Conservation (phyloP, 2,888 invertebrate genomes). For the Mayetiola destructor region DNA sequence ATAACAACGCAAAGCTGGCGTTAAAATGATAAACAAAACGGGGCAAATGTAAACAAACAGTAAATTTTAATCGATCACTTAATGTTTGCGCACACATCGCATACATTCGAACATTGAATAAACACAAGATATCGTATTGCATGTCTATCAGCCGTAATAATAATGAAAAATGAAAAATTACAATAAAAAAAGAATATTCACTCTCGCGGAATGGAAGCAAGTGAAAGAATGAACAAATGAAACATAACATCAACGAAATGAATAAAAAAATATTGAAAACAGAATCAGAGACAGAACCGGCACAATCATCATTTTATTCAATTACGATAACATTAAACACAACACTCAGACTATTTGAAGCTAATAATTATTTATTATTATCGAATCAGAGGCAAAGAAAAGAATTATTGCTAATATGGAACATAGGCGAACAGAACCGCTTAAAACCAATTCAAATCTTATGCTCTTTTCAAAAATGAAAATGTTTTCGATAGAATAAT, state of each 20-base stretch:
- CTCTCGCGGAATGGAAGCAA: not conserved
- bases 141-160: slow-evolving; percentile 13
- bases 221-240: not conserved
- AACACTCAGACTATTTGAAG: slow-evolving; percentile 10
- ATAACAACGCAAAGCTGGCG: not conserved
- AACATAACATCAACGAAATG: too few species aligned
- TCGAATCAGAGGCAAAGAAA: not conserved
- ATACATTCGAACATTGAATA: too few species aligned
- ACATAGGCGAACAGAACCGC: not conserved
- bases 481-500: not conserved
- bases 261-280: too few species aligned
- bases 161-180: not conserved
- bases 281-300: too few species aligned
- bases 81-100: not conserved
- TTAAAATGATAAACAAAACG: not conserved
- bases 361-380: slow-evolving; percentile 11
- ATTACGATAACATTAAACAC: slow-evolving; percentile 13
- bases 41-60: slow-evolving; percentile 4
- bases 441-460: not conserved
- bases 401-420: not conserved
- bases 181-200: not conserved
- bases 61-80: not conserved
- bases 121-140: not conserved
- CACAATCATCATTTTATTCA: slow-evolving; percentile 9
- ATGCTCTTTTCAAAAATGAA: not conserved